Evolutionary conservation across 2,888 invertebrate species (phyloP), one percentile per base, ranked within the genome.

Genomic region (Kuschelorhynchus macadamiae): DNA sequence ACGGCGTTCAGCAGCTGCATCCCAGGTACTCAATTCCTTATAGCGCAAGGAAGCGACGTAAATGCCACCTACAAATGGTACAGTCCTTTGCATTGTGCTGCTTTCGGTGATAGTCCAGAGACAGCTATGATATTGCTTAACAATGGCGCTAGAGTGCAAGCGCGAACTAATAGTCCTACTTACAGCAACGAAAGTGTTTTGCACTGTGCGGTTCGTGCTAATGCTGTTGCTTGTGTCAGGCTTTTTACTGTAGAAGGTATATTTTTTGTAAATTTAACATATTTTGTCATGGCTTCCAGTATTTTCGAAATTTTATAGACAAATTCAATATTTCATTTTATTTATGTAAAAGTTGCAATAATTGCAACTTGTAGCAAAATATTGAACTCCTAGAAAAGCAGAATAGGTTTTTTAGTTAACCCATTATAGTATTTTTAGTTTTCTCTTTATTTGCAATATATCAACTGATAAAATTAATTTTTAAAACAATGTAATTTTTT

Each of bases 41-140:
- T 94, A 47, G 83, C 88, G 21, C 87, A 89, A 76, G 91, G 91
- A 1, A 87, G 88, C 72, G 90, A 91, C 76, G 88, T 92, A 7
- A 91, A 91, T 83, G 86, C 88, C 53, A 87, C 89, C 78, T 88
- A 88, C 66, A 90, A 91, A 80, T 89, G 90, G 75, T 92, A 92
- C 80, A 91, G 92, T 46, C 94, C 96, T 0, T 87, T 96, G 65
- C 96, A 97, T 82, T 95, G 94, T 80, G 94, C 96, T 11, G 95
- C 95, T 30, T 94, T 95, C 83, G 94, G 95, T 11, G 93, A 95
- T 79, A 91, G 94, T 70, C 88, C 91, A 56, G 90, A 92, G 77
- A 93, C 94, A 11, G 91, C 93, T 60, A 90, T 90, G 82, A 88
- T 94, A 78, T 87, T 96, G 67, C 87, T 95, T 70, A 88, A 88